These are phyloP conservation scores for Apantesis nais DNA, from an alignment of 2,888 invertebrate genomes.

Conservation along the genomic window DNA sequence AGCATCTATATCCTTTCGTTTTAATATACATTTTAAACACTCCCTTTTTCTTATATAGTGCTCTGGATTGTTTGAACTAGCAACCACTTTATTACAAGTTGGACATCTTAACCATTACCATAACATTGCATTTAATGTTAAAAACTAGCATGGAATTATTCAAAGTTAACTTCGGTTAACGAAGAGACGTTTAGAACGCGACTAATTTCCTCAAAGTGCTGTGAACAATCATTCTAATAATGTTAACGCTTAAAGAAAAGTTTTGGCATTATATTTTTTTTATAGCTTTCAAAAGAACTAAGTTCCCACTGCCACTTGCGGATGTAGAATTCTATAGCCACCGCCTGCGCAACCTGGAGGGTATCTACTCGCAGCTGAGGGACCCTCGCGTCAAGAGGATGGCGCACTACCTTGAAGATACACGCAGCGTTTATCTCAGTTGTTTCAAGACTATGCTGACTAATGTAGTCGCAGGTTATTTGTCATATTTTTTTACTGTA, in stretches of 20 bases:
- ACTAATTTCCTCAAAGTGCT: too few relatives aligned
- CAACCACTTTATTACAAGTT: background rate
- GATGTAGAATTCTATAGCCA: constrained; percentile 93
- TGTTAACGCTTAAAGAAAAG: too few relatives aligned
- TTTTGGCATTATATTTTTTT: background rate
- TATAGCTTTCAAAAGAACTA: constrained; percentile 87
- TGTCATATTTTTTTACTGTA: background rate
- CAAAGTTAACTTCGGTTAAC: too few relatives aligned
- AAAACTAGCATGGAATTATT: too few relatives aligned
- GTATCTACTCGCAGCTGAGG: constrained; percentile 94
- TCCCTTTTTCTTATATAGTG: background rate
- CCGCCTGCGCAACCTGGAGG: constrained; percentile 92
- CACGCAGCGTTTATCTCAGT: constrained; percentile 91
- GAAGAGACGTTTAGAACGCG: too few relatives aligned
- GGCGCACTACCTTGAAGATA: constrained; percentile 91
- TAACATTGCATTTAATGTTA: too few relatives aligned
- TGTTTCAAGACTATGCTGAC: constrained; percentile 92
- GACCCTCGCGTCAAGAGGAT: constrained; percentile 93
- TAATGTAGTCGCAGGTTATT: constrained; percentile 90
- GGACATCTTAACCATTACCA: too few relatives aligned
- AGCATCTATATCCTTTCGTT: background rate
- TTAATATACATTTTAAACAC: background rate
- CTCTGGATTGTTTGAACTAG: background rate
- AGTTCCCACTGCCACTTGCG: constrained; percentile 89
- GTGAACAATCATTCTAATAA: too few relatives aligned